These are phyloP conservation scores for Cyclopterus lumpus DNA, from an alignment of 2,797 vertebrate species.

Conservation along the genomic window DNA sequence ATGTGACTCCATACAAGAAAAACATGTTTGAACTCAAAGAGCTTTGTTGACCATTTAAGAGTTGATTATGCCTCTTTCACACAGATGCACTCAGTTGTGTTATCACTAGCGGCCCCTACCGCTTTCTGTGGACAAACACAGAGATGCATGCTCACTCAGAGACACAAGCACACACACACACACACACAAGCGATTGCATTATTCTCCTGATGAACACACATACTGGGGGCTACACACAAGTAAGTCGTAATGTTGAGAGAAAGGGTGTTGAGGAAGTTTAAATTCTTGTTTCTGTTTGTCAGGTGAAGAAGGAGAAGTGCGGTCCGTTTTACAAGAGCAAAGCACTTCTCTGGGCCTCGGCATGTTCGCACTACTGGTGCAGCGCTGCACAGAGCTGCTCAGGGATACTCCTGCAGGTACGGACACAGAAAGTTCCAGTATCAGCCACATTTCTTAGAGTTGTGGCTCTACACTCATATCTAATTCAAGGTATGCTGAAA, in stretches of 20 bases:
- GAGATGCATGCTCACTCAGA: too few relatives aligned
- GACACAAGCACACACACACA: too few relatives aligned
- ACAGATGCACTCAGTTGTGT: not conserved
- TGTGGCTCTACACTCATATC: not conserved
- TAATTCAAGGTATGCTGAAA: not conserved
- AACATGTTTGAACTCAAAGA: not conserved
- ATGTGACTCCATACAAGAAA: not conserved
- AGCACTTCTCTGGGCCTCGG: constrained; percentile 91
- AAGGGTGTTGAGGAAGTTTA: not conserved
- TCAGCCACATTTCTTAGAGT: not conserved
- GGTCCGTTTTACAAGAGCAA: constrained; percentile 93
- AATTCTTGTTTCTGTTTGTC: constrained; percentile 10
- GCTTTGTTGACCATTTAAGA: not conserved
- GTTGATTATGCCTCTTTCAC: not conserved
- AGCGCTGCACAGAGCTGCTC: constrained; percentile 91
- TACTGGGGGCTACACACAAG: not conserved
- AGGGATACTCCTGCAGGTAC: constrained; percentile 83
- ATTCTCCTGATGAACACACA: not conserved
- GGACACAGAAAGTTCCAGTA: not conserved
- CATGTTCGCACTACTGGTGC: constrained; percentile 94
- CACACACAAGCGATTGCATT: not conserved
- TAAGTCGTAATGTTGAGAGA: not conserved
- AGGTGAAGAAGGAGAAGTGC: constrained; percentile 85
- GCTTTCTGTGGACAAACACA: too few relatives aligned
- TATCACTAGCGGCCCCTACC: too few relatives aligned